Base-by-base conservation (phyloP, 2,797 vertebrate genomes). In the Fundulus diaphanus region DNA sequence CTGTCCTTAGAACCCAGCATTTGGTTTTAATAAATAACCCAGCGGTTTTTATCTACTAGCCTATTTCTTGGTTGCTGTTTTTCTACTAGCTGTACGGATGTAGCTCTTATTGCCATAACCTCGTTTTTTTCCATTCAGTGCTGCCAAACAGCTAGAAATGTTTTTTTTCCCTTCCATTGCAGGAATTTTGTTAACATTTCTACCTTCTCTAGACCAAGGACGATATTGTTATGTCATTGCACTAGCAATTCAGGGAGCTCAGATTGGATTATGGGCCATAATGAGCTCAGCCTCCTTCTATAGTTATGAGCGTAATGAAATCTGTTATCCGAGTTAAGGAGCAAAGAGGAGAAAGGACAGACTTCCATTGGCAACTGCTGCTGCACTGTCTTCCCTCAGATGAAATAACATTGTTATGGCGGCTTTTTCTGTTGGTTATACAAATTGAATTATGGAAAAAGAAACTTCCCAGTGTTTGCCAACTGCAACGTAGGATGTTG, bases 251-350 rank as follows among this genome's bases (percentile, higher is more conserved):
- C 80, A 68, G 74, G 74, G 83, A 87, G 83, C 83, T 82, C 81
- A 88, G 84, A 90, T 79, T 90, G 90, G 88, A 92, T 93, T 92
- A 92, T 78, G 57, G 78, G 27, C 82, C 63, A 72, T 90, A 92
- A 92, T 90, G 88, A 91, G 84, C 89, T 88, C 74, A 90, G 80
- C 80, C 80, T 88, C 74, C 77, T 82, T 85, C 78, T 80, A 68
- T 81, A 81, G 80, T 88, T 89, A 85, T 80, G 79, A 88, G 81
- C 81, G 83, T 84, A 88, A 84, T 92, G 79, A 85, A 89, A 89
- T 83, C 82, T 35, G 42, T 88, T 86, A 85, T 85, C 81, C 42
- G 59, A 79, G 80, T 87, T 87, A 87, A 80, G 83, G 68, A 81
- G 82, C 72, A 85, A 77, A 83, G 75, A 82, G 73, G 76, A 82